A percentile compares a stretch with the other conserved stretches of the same genome.
These are phyloP conservation scores for Microdon myrmicae DNA, from an alignment of 2,888 invertebrate genomes.

Conservation along the genomic window DNA sequence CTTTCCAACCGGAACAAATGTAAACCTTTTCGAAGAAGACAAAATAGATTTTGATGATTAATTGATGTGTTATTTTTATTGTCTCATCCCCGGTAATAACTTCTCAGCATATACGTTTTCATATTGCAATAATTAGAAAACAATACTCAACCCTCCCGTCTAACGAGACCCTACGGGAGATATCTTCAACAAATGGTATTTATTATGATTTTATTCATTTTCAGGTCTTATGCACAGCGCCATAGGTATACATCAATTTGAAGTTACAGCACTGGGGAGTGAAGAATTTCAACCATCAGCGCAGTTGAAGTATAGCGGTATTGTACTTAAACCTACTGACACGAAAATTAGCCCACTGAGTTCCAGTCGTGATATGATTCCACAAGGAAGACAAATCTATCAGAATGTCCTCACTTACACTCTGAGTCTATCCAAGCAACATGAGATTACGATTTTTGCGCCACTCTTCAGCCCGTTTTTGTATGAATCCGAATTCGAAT, in stretches of 20 bases:
- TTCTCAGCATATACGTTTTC: constrained; percentile 2
- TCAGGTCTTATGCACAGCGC: constrained; percentile 77
- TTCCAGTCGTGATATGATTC: constrained; percentile 83
- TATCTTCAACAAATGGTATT: constrained; percentile 55
- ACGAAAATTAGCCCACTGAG: constrained; percentile 82
- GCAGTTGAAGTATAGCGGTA: constrained; percentile 79
- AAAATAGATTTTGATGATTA: constrained; percentile 5
- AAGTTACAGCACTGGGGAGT: constrained; percentile 73
- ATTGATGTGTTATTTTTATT: background rate
- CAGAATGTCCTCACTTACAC: constrained; percentile 88
- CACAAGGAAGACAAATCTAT: constrained; percentile 89
- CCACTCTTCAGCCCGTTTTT: constrained; percentile 85
- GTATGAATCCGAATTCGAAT: constrained; percentile 96
- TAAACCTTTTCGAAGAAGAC: no score
- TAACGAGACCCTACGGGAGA: no score
- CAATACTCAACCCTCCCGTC: no score
- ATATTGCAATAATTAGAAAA: background rate
- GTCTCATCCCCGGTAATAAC: constrained; percentile 1
- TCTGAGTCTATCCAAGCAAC: constrained; percentile 82
- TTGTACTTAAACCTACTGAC: constrained; percentile 82
- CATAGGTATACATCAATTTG: constrained; percentile 78
- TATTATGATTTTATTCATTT: constrained; percentile 1
- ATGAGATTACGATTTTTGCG: constrained; percentile 83
- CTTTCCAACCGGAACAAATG: no score
- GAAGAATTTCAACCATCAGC: constrained; percentile 84